These are phyloP conservation scores for Diplolepis rosae DNA, from an alignment of 2,888 invertebrate genomes.

Conservation along the genomic window DNA sequence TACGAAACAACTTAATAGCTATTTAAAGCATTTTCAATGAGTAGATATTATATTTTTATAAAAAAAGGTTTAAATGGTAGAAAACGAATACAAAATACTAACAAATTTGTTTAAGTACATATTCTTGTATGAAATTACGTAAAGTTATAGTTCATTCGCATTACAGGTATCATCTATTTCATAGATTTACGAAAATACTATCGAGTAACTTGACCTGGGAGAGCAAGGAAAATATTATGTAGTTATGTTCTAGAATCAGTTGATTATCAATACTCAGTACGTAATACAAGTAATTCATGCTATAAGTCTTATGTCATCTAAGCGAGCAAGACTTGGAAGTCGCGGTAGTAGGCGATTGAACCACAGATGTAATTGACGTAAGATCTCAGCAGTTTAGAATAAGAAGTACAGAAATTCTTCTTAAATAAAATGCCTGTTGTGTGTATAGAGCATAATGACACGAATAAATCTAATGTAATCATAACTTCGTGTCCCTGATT, in stretches of 20 bases:
- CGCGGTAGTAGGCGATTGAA: neutral
- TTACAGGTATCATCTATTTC: too few relatives aligned
- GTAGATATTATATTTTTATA: too few relatives aligned
- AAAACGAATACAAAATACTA: too few relatives aligned
- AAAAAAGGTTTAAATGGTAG: too few relatives aligned
- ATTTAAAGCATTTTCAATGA: too few relatives aligned
- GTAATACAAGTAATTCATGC: slow-evolving; percentile 9
- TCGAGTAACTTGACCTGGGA: neutral
- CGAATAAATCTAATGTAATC: neutral
- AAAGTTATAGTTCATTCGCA: neutral
- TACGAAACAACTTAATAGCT: too few relatives aligned
- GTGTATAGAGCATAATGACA: neutral
- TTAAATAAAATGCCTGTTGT: neutral
- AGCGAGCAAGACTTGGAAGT: neutral
- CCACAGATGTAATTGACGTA: too few relatives aligned
- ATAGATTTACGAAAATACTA: neutral
- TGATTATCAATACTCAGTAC: slow-evolving; percentile 1
- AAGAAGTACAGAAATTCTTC: neutral
- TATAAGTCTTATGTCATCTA: neutral
- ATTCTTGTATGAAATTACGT: too few relatives aligned
- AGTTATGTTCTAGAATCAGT: slow-evolving; percentile 3
- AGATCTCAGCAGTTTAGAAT: neutral
- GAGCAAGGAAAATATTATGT: neutral
- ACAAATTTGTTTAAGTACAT: too few relatives aligned
- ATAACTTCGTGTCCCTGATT: too few relatives aligned